Evolutionary conservation across 64 coral and sea anemone species (phyloP).

Genomic region (Pachyseris speciosa): DNA sequence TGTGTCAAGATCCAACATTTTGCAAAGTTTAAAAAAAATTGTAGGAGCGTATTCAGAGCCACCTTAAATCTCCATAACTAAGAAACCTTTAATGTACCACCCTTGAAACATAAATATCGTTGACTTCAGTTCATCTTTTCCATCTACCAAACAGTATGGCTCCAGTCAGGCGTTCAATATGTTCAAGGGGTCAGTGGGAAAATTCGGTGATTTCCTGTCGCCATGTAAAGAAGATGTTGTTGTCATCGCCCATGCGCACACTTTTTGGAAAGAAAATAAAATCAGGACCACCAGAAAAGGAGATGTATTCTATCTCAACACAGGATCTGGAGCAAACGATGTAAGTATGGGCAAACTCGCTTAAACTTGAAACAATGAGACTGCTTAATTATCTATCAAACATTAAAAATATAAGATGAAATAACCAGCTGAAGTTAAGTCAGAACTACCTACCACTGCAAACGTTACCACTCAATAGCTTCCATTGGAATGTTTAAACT

Average conservation of each 20-base stretch:
- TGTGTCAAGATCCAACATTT: too few species aligned
- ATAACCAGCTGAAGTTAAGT: too few species aligned
- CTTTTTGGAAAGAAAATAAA: conserved; percentile 4
- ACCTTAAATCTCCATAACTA: not conserved
- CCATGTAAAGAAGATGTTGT: not conserved
- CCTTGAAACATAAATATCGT: too few species aligned
- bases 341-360: not conserved
- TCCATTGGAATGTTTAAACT: too few species aligned
- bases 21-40: too few species aligned
- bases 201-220: not conserved
- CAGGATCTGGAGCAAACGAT: not conserved
- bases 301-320: not conserved
- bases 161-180: not conserved
- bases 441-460: too few species aligned
- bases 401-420: too few species aligned
- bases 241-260: not conserved
- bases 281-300: conserved; percentile 1
- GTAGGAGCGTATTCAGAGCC: too few species aligned
- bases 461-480: too few species aligned
- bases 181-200: conserved; percentile 9
- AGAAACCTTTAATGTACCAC: too few species aligned
- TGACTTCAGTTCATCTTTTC: not conserved
- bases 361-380: not conserved
- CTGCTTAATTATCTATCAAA: too few species aligned
- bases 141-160: not conserved